A percentile compares a stretch with the other conserved stretches of the same genome.
Conservation (phyloP, 2,888 invertebrate species). For the Epiblema foenella region DNA sequence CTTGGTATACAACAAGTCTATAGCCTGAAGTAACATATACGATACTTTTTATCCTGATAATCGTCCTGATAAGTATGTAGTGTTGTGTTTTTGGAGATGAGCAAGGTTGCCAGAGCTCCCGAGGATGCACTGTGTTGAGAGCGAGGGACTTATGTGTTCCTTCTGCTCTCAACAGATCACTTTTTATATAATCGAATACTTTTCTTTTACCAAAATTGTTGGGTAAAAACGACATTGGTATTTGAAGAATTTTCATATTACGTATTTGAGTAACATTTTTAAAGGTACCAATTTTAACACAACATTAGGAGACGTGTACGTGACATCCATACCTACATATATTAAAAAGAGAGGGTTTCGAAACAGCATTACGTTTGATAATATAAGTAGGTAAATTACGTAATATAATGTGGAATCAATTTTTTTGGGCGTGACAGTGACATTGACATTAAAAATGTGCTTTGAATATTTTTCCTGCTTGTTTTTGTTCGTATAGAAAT, state of each 20-base stretch:
- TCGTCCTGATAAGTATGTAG: too few relatives aligned
- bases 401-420: neutral
- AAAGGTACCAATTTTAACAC: neutral
- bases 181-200: too few relatives aligned
- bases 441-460: constrained; percentile 8
- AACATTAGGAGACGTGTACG: neutral
- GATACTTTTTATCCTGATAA: too few relatives aligned
- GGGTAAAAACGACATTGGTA: neutral
- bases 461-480: neutral
- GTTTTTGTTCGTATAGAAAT: too few relatives aligned
- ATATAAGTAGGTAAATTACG: neutral
- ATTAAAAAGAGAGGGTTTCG: neutral
- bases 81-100: too few relatives aligned
- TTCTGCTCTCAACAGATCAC: too few relatives aligned
- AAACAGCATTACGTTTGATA: neutral
- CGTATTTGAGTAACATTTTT: neutral
- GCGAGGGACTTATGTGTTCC: too few relatives aligned
- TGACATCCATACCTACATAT: neutral
- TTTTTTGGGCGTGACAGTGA: neutral
- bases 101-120: too few relatives aligned
- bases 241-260: neutral
- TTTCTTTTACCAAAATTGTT: neutral
- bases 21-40: too few relatives aligned
- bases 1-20: too few relatives aligned
- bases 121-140: too few relatives aligned